A percentile compares a stretch with the other conserved stretches of the same genome.
Evolutionary conservation across 2,113 vertebrate genomes (phyloP).

Genomic region (Todiramphus chloris): DNA sequence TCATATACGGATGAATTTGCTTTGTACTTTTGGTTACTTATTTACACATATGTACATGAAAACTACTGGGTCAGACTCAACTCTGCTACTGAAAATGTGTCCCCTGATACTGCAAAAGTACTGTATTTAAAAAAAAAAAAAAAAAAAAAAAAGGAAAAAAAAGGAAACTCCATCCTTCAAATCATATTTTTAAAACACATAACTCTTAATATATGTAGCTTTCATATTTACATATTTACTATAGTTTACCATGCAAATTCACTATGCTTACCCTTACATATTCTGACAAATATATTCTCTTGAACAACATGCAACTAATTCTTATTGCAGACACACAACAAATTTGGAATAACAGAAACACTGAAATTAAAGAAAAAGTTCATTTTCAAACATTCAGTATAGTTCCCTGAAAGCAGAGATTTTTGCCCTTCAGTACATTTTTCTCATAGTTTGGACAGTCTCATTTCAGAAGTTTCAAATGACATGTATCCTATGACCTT

Average conservation of each 20-base stretch:
- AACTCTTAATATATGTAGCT: not conserved
- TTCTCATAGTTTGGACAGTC: not conserved
- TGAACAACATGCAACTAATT: not conserved
- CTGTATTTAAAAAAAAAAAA: not conserved
- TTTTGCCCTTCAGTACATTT: not conserved
- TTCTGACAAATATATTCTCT: not conserved
- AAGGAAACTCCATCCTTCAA: not conserved
- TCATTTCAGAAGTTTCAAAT: not conserved
- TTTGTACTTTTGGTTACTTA: not conserved
- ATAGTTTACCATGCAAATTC: not conserved
- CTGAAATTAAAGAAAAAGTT: not conserved
- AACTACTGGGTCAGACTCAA: not conserved
- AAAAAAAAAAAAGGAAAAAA: not conserved
- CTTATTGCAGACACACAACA: not conserved
- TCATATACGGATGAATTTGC: not conserved
- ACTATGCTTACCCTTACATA: not conserved
- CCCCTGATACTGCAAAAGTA: not conserved
- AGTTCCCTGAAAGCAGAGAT: not conserved
- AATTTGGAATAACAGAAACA: not conserved
- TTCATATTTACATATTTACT: not conserved
- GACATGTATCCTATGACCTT: not conserved
- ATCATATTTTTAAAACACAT: not conserved
- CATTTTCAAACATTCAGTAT: fast-evolving
- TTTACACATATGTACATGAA: not conserved
- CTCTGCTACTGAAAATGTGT: not conserved